phyloP scores from a whole-genome alignment of 2,888 invertebrate species.

The Dryobota labecula region DNA sequence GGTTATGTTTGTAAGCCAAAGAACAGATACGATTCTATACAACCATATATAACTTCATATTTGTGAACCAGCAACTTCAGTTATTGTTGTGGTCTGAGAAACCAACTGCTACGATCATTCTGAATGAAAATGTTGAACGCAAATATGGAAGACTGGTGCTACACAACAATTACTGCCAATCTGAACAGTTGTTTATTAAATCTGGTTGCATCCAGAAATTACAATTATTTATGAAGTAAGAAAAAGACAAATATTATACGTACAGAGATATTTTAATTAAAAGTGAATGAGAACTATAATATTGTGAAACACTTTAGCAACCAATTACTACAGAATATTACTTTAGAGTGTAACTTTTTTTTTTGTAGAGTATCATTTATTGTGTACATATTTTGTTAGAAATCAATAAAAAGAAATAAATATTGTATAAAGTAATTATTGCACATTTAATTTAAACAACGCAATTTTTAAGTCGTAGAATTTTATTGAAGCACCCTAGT shows the following conservation, averaged over 20 bases:
- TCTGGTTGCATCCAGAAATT: constrained; percentile 11
- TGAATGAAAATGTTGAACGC: no score
- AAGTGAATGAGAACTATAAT: constrained; percentile 5
- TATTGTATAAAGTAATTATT: constrained; percentile 1
- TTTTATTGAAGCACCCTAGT: not conserved
- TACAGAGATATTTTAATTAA: constrained; percentile 28
- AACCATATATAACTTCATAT: not conserved
- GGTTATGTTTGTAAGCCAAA: not conserved
- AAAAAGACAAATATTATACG: constrained; percentile 9
- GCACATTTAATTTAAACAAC: constrained; percentile 11
- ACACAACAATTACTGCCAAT: not conserved
- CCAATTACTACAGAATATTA: not conserved
- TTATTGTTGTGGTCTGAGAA: not conserved
- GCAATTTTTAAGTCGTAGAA: not conserved
- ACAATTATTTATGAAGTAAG: not conserved
- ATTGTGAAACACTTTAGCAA: not conserved
- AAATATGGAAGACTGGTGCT: constrained; percentile 20
- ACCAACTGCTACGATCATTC: not conserved
- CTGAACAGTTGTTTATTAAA: not conserved
- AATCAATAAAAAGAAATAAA: constrained; percentile 16
- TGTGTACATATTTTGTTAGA: constrained; percentile 34
- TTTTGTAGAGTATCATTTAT: constrained; percentile 25
- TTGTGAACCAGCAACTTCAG: not conserved
- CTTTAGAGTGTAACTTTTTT: not conserved
- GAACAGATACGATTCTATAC: not conserved